Percentiles rank a stretch among this genome's conserved stretches.
phyloP scores from a whole-genome alignment of 1,140 invertebrate species.

The Calliphora vicina region DNA sequence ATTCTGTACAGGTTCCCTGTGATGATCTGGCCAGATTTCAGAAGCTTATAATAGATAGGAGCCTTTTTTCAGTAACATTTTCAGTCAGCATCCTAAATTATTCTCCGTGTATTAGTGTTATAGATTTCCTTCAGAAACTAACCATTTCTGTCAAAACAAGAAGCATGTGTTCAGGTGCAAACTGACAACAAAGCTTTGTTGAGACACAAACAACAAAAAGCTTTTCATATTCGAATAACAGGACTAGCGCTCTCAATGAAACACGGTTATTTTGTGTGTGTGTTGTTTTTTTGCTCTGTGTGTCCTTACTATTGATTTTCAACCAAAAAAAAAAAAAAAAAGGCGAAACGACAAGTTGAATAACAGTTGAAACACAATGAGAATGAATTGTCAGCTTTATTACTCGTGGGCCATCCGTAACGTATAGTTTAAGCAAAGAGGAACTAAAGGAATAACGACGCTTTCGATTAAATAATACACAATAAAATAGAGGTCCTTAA shows the following conservation, averaged over 20 bases:
- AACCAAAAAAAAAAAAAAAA: neutral
- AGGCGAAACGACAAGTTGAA: constrained; percentile 19
- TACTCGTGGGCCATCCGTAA: constrained; percentile 34
- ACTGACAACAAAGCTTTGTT: constrained; percentile 19
- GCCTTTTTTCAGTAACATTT: no score
- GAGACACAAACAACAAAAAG: neutral
- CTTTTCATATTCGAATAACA: neutral
- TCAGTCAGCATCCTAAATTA: neutral
- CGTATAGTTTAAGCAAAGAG: constrained; percentile 21
- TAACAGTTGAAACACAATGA: constrained; percentile 26
- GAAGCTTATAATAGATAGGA: no score
- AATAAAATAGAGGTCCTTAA: constrained; percentile 16
- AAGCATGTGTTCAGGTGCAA: neutral
- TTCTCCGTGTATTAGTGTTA: neutral
- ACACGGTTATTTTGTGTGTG: neutral
- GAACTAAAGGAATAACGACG: constrained; percentile 10
- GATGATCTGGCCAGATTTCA: no score
- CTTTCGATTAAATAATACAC: constrained; percentile 26
- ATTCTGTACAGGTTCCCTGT: no score
- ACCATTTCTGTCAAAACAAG: neutral
- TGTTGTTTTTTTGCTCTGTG: no score
- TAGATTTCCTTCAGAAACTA: neutral
- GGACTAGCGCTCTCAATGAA: neutral
- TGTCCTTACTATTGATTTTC: constrained; percentile 21
- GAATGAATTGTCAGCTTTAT: constrained; percentile 33